Evolutionary conservation across 2,113 vertebrate species (phyloP).

Genomic region (Tursiops truncatus): DNA sequence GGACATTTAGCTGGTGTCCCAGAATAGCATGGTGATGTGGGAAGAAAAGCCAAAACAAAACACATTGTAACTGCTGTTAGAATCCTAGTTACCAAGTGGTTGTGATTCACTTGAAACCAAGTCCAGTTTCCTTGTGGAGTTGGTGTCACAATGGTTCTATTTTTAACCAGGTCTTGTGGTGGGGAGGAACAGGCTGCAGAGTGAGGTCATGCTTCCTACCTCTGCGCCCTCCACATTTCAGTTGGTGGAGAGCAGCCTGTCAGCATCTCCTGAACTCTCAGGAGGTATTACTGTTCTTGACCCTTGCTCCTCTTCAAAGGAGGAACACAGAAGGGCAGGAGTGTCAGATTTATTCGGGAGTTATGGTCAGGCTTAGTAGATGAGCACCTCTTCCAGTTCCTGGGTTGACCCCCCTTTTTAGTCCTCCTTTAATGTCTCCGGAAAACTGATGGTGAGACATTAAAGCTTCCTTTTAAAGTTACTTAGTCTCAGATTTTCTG

Average conservation of each 20-base stretch:
- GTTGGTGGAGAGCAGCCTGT: background rate
- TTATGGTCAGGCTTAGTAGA: background rate
- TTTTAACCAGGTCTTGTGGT: constrained; percentile 3
- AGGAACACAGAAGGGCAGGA: background rate
- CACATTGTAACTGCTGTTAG: background rate
- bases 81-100: background rate
- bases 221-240: background rate
- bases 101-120: constrained; percentile 47
- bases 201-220: background rate
- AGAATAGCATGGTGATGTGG: background rate
- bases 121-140: background rate
- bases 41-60: background rate
- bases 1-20: background rate
- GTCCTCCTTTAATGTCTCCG: background rate
- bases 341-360: background rate
- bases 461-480: background rate
- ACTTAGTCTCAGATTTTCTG: background rate
- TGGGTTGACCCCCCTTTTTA: background rate
- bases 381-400: background rate
- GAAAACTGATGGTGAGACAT: background rate
- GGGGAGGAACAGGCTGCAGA: background rate
- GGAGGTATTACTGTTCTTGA: background rate
- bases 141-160: background rate
- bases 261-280: background rate
- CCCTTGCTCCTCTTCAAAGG: background rate